phyloP scores from a whole-genome alignment of 1,140 invertebrate species.

The Monomorium pharaonis region DNA sequence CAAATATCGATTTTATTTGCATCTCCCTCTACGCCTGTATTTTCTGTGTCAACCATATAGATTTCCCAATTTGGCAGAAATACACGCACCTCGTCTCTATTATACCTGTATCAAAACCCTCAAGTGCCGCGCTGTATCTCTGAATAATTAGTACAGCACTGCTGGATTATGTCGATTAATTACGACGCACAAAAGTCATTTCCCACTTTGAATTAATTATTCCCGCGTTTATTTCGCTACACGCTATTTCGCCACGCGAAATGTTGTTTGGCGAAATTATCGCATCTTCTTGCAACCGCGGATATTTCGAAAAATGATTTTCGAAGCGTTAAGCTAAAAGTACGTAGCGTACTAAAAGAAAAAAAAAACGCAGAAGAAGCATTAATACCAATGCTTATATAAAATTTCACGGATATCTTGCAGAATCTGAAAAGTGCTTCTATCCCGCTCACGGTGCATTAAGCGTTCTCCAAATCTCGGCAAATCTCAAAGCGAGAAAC shows the following conservation, averaged over 20 bases:
- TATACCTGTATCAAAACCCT: slow-evolving; percentile 24
- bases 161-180: slow-evolving; percentile 50
- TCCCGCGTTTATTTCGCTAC: background rate
- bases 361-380: background rate
- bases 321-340: too few relatives aligned
- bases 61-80: slow-evolving; percentile 47
- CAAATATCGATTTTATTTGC: slow-evolving; percentile 55
- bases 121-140: slow-evolving; percentile 10
- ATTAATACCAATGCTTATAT: background rate
- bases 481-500: slow-evolving; percentile 46
- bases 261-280: slow-evolving; percentile 6
- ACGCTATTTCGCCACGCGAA: slow-evolving; percentile 1
- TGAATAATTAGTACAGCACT: slow-evolving; percentile 31
- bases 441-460: slow-evolving; percentile 34
- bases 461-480: slow-evolving; percentile 64
- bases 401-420: slow-evolving; percentile 40
- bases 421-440: slow-evolving; percentile 31
- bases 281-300: background rate
- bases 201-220: slow-evolving; percentile 27
- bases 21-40: slow-evolving; percentile 42
- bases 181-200: slow-evolving; percentile 1
- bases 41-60: slow-evolving; percentile 56
- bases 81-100: slow-evolving; percentile 15
- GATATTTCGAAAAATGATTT: background rate
- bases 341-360: background rate